Conservation (phyloP, 2,797 vertebrate genomes). For the Semaprochilodus insignis region DNA sequence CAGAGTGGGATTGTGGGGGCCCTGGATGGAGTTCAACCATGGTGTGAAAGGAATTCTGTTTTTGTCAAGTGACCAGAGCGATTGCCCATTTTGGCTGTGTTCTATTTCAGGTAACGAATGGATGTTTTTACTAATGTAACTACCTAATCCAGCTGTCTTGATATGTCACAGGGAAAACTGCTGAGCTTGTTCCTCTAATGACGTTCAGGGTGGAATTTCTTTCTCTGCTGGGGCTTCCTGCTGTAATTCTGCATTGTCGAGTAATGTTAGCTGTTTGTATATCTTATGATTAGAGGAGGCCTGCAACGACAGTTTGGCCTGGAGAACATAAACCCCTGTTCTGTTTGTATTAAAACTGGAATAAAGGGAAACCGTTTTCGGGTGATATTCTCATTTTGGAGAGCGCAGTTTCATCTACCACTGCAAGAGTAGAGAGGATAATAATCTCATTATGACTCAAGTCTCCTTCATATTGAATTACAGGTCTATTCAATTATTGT, state of each 20-base stretch:
- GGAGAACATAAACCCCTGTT: slow-evolving; percentile 21
- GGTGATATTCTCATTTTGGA: slow-evolving; percentile 33
- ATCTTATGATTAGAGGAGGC: slow-evolving; percentile 41
- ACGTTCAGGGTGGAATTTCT: slow-evolving; percentile 30
- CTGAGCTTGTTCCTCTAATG: slow-evolving; percentile 33
- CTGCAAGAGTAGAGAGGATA: slow-evolving; percentile 35
- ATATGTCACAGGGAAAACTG: slow-evolving; percentile 8
- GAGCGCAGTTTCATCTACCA: slow-evolving; percentile 18
- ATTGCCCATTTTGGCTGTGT: slow-evolving; percentile 29
- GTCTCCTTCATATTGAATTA: slow-evolving; percentile 35
- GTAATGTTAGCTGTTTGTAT: slow-evolving; percentile 14
- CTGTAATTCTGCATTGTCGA: slow-evolving; percentile 14
- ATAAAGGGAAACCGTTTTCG: slow-evolving; percentile 35
- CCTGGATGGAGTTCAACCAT: slow-evolving; percentile 20
- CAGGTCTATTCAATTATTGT: slow-evolving; percentile 46
- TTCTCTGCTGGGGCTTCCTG: slow-evolving; percentile 21
- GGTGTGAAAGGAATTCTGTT: slow-evolving; percentile 33
- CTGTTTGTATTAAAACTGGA: slow-evolving; percentile 30
- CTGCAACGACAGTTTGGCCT: slow-evolving; percentile 37
- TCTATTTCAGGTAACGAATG: slow-evolving; percentile 51
- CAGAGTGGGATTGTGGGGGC: slow-evolving; percentile 49
- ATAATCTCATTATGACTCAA: slow-evolving; percentile 44
- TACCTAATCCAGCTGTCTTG: slow-evolving; percentile 32
- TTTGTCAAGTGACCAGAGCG: slow-evolving; percentile 8
- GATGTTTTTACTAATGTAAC: slow-evolving; percentile 42